Evolutionary conservation across 1,140 invertebrate species (phyloP).

Genomic region (Lepidurus packardi): DNA sequence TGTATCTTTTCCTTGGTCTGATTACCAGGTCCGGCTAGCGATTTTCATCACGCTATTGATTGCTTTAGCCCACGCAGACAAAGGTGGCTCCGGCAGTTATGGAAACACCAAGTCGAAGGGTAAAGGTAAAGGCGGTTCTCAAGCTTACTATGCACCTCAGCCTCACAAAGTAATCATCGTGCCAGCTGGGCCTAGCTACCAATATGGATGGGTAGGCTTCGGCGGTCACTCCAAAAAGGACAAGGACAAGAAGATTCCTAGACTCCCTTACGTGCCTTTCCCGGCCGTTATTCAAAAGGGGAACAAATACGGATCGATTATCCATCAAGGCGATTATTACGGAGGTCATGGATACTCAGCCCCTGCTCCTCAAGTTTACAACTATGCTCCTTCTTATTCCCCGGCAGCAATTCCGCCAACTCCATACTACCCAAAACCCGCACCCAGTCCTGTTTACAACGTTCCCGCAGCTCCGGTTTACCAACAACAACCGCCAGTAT

Average conservation of each 20-base stretch:
- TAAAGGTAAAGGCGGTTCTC: not conserved
- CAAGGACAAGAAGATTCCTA: constrained; percentile 20
- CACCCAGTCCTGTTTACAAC: not conserved
- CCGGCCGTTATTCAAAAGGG: not conserved
- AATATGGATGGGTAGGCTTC: constrained; percentile 29
- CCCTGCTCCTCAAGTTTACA: constrained; percentile 23
- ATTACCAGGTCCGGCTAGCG: not conserved
- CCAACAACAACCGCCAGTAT: not conserved
- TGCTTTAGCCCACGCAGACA: not conserved
- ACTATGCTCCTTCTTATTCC: not conserved
- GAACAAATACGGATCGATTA: not conserved
- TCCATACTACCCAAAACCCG: not conserved
- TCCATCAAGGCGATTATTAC: constrained; percentile 2
- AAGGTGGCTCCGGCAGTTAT: not conserved
- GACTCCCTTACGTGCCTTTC: constrained; percentile 6
- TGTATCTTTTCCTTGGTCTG: too few species aligned
- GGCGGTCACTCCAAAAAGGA: constrained; percentile 7
- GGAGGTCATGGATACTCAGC: not conserved
- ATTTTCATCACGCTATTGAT: not conserved
- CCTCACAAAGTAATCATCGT: constrained; percentile 29
- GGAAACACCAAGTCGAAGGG: not conserved
- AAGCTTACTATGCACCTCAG: constrained; percentile 7
- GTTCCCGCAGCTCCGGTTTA: constrained; percentile 26
- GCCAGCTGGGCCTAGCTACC: constrained; percentile 26
- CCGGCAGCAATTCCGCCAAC: not conserved